Conservation (phyloP, 2,888 invertebrate species). For the Meta bourneti region DNA sequence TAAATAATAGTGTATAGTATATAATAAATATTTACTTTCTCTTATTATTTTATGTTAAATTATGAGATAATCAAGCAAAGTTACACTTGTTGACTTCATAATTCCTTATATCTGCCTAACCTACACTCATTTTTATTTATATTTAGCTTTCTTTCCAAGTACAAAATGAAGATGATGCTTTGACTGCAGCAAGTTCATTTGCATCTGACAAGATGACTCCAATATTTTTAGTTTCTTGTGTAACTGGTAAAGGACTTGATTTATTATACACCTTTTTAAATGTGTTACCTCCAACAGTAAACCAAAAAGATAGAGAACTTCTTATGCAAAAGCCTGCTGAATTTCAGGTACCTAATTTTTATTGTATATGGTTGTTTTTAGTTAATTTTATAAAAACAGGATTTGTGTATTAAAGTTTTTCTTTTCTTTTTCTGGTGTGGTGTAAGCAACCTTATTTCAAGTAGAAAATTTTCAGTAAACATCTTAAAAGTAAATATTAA, state of each 20-base stretch:
- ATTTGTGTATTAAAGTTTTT: neutral
- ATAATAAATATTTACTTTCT: too few species aligned
- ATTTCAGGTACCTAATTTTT: constrained; percentile 78
- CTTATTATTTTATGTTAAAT: too few species aligned
- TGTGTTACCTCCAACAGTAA: constrained; percentile 87
- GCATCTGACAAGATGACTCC: constrained; percentile 86
- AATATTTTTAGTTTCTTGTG: constrained; percentile 92
- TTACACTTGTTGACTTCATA: too few species aligned
- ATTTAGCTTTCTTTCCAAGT: constrained; percentile 85
- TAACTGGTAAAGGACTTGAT: constrained; percentile 91
- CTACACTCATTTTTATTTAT: neutral
- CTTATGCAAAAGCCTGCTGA: constrained; percentile 84
- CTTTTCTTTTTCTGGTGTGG: neutral
- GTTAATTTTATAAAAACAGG: neutral
- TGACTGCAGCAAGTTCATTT: constrained; percentile 87
- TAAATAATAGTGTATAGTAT: too few species aligned
- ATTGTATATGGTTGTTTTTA: neutral
- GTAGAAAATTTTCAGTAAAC: neutral
- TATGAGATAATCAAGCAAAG: too few species aligned
- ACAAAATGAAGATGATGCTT: constrained; percentile 86
- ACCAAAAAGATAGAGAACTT: constrained; percentile 85
- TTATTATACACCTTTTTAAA: constrained; percentile 92
- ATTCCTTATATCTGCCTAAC: too few species aligned
- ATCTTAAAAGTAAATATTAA: too few species aligned
- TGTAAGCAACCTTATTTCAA: neutral